These are phyloP conservation scores for Mormyrus lacerda DNA, from an alignment of 2,113 vertebrate genomes.

Conservation along the genomic window DNA sequence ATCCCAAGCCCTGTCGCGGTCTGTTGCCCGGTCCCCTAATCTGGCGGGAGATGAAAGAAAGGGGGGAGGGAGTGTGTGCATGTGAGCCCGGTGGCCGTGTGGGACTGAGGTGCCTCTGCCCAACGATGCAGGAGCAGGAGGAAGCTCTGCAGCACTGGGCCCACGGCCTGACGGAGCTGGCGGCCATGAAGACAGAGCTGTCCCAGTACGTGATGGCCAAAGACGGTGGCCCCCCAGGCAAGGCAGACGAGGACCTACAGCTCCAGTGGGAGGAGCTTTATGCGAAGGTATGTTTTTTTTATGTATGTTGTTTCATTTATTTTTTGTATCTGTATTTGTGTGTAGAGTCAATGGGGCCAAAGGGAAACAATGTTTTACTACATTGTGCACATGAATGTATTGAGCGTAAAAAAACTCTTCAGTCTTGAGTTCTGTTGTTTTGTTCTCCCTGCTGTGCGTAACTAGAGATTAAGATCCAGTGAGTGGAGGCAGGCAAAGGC, in stretches of 20 bases:
- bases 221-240: conserved; percentile 68
- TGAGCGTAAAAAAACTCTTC: background rate
- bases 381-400: background rate
- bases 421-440: background rate
- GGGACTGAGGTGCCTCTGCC: conserved; percentile 24
- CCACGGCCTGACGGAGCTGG: conserved; percentile 62
- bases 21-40: background rate
- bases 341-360: background rate
- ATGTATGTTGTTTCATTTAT: background rate
- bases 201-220: conserved; percentile 60
- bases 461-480: background rate
- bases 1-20: background rate
- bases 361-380: background rate
- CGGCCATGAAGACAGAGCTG: conserved; percentile 68
- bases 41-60: conserved; percentile 25
- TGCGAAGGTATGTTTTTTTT: conserved; percentile 44
- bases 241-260: conserved; percentile 74
- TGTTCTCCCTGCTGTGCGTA: background rate
- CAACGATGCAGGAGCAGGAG: conserved; percentile 79
- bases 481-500: background rate
- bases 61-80: conserved; percentile 24
- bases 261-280: conserved; percentile 67
- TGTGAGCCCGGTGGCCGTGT: background rate
- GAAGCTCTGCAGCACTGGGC: conserved; percentile 67
- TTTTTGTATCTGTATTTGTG: background rate